Evolutionary conservation across 2,797 vertebrate genomes (phyloP).

Genomic region (Dicrostonyx torquatus): DNA sequence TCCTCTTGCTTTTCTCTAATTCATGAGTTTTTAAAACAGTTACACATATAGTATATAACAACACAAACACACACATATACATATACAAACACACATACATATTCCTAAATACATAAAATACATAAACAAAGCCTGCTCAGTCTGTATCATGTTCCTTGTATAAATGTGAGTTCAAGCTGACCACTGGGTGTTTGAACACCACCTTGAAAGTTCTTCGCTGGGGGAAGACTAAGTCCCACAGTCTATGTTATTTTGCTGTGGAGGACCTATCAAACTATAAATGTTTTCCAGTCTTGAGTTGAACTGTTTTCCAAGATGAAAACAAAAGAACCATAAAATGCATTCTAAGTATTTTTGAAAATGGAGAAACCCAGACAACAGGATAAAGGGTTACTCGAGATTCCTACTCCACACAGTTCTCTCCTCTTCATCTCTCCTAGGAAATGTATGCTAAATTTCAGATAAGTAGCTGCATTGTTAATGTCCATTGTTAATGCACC

Average conservation of each 20-base stretch:
- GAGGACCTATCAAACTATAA: neutral
- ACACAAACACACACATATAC: neutral
- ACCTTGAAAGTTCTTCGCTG: neutral
- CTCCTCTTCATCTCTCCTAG: neutral
- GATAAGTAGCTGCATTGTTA: neutral
- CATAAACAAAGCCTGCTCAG: no score
- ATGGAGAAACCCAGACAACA: neutral
- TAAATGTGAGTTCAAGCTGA: neutral
- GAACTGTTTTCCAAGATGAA: neutral
- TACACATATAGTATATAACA: neutral
- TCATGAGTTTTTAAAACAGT: neutral
- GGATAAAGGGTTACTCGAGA: neutral
- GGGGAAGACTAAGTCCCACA: neutral
- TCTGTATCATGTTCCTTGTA: neutral
- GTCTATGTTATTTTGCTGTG: neutral
- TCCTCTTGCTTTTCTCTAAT: neutral
- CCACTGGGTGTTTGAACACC: neutral
- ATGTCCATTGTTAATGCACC: neutral
- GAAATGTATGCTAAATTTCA: slow-evolving; percentile 48
- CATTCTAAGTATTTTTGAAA: neutral
- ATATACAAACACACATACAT: neutral
- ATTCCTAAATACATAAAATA: neutral
- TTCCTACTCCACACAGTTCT: neutral
- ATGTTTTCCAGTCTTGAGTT: neutral
- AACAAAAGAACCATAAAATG: neutral